phyloP scores from a whole-genome alignment of 2,888 invertebrate genomes.

The Pimpla rufipes region DNA sequence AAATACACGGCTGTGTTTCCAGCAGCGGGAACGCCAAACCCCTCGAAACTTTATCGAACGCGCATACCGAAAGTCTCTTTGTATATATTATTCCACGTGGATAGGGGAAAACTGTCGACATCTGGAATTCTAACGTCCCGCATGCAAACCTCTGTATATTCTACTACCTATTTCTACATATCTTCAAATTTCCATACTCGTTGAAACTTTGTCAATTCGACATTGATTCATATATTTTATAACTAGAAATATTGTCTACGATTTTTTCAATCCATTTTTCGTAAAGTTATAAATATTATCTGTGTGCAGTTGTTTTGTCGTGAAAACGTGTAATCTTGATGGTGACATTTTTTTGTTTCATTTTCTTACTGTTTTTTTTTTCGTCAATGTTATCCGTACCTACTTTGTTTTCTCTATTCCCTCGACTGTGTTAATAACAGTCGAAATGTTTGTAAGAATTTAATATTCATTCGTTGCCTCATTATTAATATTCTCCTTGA shows the following conservation, averaged over 20 bases:
- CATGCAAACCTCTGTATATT: background rate
- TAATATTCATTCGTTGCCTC: constrained; percentile 46
- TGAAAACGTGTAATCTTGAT: background rate
- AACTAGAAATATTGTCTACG: background rate
- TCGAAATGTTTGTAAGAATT: background rate
- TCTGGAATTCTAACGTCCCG: background rate
- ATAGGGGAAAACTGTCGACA: background rate
- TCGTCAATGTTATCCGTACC: background rate
- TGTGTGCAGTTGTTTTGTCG: background rate
- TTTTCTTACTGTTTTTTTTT: background rate
- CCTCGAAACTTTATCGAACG: constrained; percentile 2
- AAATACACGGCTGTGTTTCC: background rate
- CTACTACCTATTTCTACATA: no score
- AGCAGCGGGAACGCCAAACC: constrained; percentile 2
- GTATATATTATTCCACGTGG: background rate
- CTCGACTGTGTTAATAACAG: background rate
- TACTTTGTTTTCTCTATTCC: background rate
- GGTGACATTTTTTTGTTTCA: background rate
- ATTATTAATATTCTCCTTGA: constrained; percentile 48
- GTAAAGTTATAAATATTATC: background rate
- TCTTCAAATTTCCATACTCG: background rate
- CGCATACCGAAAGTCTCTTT: background rate
- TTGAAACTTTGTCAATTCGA: background rate
- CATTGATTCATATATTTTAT: background rate
- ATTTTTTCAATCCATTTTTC: background rate